phyloP scores from a whole-genome alignment of 2,113 vertebrate species.

The Bos javanicus region DNA sequence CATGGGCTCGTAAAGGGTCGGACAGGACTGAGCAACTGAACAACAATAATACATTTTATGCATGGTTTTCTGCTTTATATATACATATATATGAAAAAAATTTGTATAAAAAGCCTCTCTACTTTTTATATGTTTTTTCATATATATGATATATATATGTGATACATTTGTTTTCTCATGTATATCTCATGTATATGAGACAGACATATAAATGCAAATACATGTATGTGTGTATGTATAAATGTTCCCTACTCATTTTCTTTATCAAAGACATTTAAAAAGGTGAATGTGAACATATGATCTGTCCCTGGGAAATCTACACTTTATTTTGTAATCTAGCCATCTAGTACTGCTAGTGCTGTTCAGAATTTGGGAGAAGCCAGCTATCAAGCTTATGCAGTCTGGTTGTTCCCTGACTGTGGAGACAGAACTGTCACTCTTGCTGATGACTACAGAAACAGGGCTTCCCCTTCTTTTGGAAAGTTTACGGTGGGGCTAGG shows the following conservation, averaged over 20 bases:
- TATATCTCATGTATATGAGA: neutral
- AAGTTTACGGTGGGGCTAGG: neutral
- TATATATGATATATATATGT: neutral
- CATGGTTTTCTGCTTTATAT: neutral
- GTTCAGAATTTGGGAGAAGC: neutral
- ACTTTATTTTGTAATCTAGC: neutral
- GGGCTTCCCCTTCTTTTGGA: neutral
- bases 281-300: neutral
- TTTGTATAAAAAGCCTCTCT: neutral
- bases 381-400: neutral
- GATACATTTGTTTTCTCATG: neutral
- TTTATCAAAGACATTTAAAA: neutral
- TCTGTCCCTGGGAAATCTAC: neutral
- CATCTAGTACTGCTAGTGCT: neutral
- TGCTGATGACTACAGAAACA: neutral
- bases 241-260: neutral
- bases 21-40: neutral
- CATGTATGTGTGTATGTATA: neutral
- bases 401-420: neutral
- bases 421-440: neutral
- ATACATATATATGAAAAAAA: neutral
- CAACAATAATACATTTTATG: neutral
- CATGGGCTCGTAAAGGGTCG: fast-evolving
- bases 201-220: neutral
- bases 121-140: neutral